Conservation (phyloP, 2,797 vertebrate species). For the Pseudochirops corinnae region DNA sequence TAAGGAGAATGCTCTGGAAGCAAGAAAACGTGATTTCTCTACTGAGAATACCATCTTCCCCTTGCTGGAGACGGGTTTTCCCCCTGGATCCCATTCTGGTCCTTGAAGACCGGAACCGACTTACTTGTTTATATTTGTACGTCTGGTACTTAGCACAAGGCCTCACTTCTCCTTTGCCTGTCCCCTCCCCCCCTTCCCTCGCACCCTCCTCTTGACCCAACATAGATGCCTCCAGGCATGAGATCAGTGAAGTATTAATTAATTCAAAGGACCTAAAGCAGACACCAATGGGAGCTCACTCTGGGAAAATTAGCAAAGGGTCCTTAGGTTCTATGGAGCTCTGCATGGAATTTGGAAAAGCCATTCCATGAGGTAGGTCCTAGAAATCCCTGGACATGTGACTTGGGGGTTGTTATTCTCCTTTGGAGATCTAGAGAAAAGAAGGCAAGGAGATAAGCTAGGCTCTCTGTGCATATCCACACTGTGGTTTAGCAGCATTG, state of each 20-base stretch:
- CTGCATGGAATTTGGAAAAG: neutral
- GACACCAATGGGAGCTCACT: neutral
- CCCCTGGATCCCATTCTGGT: neutral
- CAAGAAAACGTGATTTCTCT: neutral
- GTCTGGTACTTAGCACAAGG: neutral
- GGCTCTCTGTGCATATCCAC: neutral
- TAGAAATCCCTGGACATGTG: neutral
- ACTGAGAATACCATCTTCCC: neutral
- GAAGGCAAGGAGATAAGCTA: neutral
- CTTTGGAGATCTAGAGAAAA: neutral
- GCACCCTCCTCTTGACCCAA: neutral
- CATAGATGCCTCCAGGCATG: neutral
- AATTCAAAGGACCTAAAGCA: neutral
- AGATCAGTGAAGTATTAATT: neutral
- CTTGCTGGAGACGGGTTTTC: neutral
- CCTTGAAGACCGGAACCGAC: neutral
- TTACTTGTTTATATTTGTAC: neutral
- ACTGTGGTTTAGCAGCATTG: neutral
- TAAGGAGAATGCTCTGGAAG: neutral
- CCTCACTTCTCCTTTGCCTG: neutral
- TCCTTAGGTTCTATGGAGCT: neutral
- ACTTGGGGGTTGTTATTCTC: neutral
- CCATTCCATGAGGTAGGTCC: neutral
- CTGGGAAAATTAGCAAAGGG: neutral
- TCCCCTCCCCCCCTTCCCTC: too few species aligned